Base-by-base conservation (phyloP, 2,888 invertebrate species). In the Alloscopus bannaensis region DNA sequence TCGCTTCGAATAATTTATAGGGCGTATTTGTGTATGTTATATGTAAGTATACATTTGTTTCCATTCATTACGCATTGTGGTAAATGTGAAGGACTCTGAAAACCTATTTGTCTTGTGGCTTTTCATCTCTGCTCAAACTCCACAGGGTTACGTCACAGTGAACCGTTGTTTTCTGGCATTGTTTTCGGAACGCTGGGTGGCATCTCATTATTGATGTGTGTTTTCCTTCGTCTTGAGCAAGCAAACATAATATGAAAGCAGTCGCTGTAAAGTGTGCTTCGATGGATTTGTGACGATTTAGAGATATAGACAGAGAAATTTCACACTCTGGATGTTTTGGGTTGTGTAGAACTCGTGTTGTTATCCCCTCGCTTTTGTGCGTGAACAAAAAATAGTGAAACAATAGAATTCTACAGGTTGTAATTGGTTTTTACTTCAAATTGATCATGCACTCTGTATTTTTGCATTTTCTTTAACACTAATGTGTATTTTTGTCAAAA, bases 391-490 rank as follows among this genome's bases (percentile, higher is more conserved):
- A 42, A 26, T 28, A 40, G 6, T 31, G 60, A 70, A 60, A 60
- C 70, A 70, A 70, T 70, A 50, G 60, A 70, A 24, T 52, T 45
- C 60, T 47, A 47, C 55, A 24, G 31, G n/a, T 47, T 70, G 45
- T 70, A 70, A 70, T 70, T 70, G 57, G 70, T 70, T 70, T 69
- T 69, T 45, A 40, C 29, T 11, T 60, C 22, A 60, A 40, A 60
- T 60, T n/a, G n/a, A 36, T 60, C 60, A 20, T 22, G 20, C 60
- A 36, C 40, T 60, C 40, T 20, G 24, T 24, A 40, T 60, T 59
- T 60, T 50, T 18, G 22, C 50, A 50, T 50, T 50, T 50, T 50
- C 13, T 50, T 50, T 50, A 36, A 36, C 13, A 13, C 36, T 13
- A 36, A 36, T 36, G 36, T n/a, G n/a, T n/a, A 13, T 36, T 36